These are phyloP conservation scores for Pasiphila rectangulata DNA, from an alignment of 2,888 invertebrate species.

Conservation along the genomic window DNA sequence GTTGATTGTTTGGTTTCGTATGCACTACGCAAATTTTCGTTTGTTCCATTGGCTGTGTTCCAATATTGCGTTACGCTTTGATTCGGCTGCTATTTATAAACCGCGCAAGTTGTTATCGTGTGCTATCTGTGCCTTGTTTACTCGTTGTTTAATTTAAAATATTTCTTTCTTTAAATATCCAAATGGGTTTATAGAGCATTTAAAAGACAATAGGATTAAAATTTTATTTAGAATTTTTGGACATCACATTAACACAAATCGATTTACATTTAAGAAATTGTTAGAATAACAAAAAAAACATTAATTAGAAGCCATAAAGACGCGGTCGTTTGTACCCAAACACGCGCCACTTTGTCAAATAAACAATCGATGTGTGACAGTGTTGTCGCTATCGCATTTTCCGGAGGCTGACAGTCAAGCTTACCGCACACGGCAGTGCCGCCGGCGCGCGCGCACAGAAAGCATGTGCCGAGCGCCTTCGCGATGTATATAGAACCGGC, in stretches of 20 bases:
- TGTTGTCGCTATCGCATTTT: conserved; percentile 73
- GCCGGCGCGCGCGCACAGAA: conserved; percentile 78
- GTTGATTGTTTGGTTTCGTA: conserved; percentile 42
- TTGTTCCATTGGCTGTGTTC: conserved; percentile 54
- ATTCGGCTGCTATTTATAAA: conserved; percentile 62
- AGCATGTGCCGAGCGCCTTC: conserved; percentile 75
- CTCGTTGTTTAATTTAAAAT: conserved; percentile 29
- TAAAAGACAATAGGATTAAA: no score
- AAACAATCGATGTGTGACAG: conserved; percentile 75
- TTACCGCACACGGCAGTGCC: conserved; percentile 64
- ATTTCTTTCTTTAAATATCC: background rate
- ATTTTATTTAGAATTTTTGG: no score
- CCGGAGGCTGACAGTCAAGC: conserved; percentile 68
- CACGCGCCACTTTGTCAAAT: conserved; percentile 59
- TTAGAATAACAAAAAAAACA: background rate
- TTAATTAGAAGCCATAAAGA: background rate
- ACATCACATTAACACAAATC: no score
- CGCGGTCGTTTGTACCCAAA: conserved; percentile 48
- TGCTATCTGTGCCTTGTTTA: conserved; percentile 51
- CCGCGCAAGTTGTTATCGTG: conserved; percentile 57
- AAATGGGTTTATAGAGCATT: no score
- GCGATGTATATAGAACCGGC: conserved; percentile 79
- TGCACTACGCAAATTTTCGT: conserved; percentile 55
- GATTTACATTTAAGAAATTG: no score
- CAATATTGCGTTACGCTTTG: conserved; percentile 61